phyloP scores from a whole-genome alignment of 1,140 invertebrate genomes.

The Aplysia californica region DNA sequence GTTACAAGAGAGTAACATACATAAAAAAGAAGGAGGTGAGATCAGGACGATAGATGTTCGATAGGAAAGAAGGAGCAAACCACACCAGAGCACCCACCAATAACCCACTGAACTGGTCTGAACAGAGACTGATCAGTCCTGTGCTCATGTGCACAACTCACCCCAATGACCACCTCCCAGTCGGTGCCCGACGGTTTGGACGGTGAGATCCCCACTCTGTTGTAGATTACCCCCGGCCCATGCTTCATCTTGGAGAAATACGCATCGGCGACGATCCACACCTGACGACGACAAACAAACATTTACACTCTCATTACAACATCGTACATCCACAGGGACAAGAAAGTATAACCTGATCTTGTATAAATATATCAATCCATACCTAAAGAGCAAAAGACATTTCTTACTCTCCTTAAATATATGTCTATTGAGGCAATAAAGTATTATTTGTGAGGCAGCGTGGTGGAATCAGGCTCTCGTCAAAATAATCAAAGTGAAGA shows the following conservation, averaged over 20 bases:
- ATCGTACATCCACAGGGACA: not conserved
- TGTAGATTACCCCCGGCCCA: constrained; percentile 77
- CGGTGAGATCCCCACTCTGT: constrained; percentile 77
- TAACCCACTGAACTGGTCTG: no score
- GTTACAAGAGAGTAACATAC: no score
- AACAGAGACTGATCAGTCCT: no score
- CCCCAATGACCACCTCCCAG: constrained; percentile 81
- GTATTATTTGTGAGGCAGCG: not conserved
- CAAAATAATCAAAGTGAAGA: not conserved
- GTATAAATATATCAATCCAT: not conserved
- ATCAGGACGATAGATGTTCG: no score
- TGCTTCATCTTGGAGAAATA: constrained; percentile 48
- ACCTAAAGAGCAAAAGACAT: no score
- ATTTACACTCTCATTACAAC: not conserved
- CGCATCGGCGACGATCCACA: constrained; percentile 77
- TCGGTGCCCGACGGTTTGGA: constrained; percentile 78
- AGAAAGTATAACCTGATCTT: not conserved
- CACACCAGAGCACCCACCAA: not conserved
- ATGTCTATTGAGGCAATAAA: not conserved
- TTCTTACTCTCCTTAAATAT: not conserved
- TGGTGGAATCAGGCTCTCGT: no score
- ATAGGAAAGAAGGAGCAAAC: no score
- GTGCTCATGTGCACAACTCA: constrained; percentile 64
- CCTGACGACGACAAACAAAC: constrained; percentile 43
- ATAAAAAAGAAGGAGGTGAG: no score